Percentiles rank a stretch among this genome's conserved stretches.
Evolutionary conservation across 2,888 invertebrate species (phyloP).

Genomic region (Hesperia comma): DNA sequence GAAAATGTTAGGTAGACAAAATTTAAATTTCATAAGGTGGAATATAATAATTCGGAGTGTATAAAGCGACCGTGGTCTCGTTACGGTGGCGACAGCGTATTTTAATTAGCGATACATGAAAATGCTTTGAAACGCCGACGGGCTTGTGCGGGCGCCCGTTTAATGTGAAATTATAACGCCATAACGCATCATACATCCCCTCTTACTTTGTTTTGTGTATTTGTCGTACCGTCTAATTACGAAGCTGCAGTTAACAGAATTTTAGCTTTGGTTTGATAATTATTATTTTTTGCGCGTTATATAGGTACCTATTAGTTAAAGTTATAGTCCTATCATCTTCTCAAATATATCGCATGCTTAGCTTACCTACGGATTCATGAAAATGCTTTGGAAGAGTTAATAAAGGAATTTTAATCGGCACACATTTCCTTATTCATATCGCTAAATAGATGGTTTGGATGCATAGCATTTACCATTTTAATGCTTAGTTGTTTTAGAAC

Average conservation of each 20-base stretch:
- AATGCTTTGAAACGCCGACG: slow-evolving; percentile 75
- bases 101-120: slow-evolving; percentile 82
- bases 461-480: too few species aligned
- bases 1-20: slow-evolving; percentile 48
- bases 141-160: slow-evolving; percentile 59
- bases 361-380: too few species aligned
- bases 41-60: slow-evolving; percentile 60
- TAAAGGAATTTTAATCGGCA: too few species aligned
- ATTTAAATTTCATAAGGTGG: slow-evolving; percentile 68
- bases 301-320: not conserved
- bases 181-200: slow-evolving; percentile 56
- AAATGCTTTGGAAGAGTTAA: too few species aligned
- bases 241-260: slow-evolving; percentile 3
- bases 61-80: slow-evolving; percentile 59
- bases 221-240: slow-evolving; percentile 41
- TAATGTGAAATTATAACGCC: slow-evolving; percentile 68
- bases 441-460: too few species aligned
- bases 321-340: too few species aligned
- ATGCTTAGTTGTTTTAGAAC: too few species aligned
- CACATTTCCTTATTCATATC: too few species aligned
- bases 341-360: too few species aligned
- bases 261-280: not conserved
- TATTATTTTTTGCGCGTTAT: not conserved
- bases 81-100: slow-evolving; percentile 74
- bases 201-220: slow-evolving; percentile 56